Evolutionary conservation across 2,888 invertebrate species (phyloP).

Genomic region (Cryptosula pallasiana): DNA sequence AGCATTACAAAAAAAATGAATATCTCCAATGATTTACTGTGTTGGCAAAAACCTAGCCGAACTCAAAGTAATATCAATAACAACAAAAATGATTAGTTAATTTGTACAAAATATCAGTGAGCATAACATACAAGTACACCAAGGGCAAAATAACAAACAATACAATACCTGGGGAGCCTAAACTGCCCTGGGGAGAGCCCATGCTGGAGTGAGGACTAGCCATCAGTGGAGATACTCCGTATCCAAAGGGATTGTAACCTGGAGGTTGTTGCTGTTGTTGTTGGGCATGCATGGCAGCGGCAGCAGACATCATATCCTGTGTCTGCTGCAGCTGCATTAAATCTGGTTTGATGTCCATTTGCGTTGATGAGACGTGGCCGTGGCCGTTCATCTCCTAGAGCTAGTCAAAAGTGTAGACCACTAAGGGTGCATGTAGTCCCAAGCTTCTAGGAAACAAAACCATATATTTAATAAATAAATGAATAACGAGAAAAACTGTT

Average conservation of each 20-base stretch:
- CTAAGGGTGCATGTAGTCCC: no score
- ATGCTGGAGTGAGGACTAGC: constrained; percentile 16
- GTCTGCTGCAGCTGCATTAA: constrained; percentile 23
- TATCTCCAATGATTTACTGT: no score
- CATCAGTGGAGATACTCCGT: constrained; percentile 6
- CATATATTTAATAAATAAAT: no score
- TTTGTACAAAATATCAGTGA: no score
- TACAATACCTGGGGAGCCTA: constrained; percentile 24
- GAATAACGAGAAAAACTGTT: no score
- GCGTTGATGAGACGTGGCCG: constrained; percentile 11
- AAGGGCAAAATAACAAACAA: no score
- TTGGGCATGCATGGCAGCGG: constrained; percentile 1
- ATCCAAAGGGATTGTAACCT: constrained; percentile 20
- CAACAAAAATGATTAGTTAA: no score
- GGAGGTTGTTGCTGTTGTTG: constrained; percentile 6
- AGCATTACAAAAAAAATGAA: no score
- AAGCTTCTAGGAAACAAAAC: no score
- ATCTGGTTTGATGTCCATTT: constrained; percentile 23
- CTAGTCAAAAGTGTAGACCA: background rate
- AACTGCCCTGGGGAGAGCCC: constrained; percentile 7
- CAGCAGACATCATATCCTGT: constrained; percentile 2
- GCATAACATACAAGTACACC: no score
- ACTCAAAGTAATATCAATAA: no score
- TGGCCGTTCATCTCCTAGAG: constrained; percentile 1
- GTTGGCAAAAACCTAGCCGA: no score